These are phyloP conservation scores for Onchidella celtica DNA, from an alignment of 2,888 invertebrate species.

Conservation along the genomic window DNA sequence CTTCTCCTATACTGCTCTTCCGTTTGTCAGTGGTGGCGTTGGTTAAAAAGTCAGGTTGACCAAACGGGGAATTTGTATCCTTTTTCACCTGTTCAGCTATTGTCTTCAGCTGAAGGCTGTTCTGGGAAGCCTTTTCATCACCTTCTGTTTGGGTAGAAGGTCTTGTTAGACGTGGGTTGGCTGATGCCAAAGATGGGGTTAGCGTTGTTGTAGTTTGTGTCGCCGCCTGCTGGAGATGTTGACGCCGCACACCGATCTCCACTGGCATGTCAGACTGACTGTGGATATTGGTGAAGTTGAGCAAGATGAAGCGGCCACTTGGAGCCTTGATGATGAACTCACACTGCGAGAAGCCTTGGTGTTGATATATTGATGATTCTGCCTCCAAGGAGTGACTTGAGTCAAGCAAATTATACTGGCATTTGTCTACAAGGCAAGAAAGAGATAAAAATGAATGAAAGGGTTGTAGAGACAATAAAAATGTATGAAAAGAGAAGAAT, in stretches of 20 bases:
- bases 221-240: slow-evolving; percentile 37
- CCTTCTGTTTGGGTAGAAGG: too few species aligned
- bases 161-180: background rate
- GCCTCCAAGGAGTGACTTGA: slow-evolving; percentile 41
- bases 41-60: too few species aligned
- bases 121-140: too few species aligned
- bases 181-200: background rate
- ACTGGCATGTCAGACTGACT: slow-evolving; percentile 43
- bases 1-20: background rate
- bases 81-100: too few species aligned
- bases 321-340: slow-evolving; percentile 52
- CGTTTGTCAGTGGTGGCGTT: background rate
- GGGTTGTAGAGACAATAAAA: too few species aligned
- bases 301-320: slow-evolving; percentile 44
- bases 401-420: slow-evolving; percentile 27
- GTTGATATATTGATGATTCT: slow-evolving; percentile 47
- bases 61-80: too few species aligned
- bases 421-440: background rate
- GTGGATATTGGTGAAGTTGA: slow-evolving; percentile 54
- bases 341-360: slow-evolving; percentile 46
- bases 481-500: too few species aligned
- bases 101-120: too few species aligned
- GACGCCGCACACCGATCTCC: slow-evolving; percentile 18
- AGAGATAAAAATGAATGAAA: background rate
- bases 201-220: background rate